Base-by-base conservation (phyloP, 2,888 invertebrate species). In the Chromoteleia sp. region DNA sequence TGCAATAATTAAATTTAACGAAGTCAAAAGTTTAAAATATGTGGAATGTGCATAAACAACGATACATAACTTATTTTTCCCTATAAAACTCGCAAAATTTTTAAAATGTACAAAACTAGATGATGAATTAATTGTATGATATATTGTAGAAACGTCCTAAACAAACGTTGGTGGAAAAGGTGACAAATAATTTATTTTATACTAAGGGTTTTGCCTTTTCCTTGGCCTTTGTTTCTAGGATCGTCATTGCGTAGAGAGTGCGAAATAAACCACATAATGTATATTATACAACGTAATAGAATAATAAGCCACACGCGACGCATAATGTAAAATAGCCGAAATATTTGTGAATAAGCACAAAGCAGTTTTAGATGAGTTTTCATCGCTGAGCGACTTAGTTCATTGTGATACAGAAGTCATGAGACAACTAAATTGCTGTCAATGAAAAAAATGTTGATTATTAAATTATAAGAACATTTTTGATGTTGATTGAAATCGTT, bases 321-420 rank as follows among this genome's bases (percentile, higher is more conserved):
- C 79, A 67, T 59, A 74, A 61, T 81, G 59, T 75, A 70, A 70
- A 65, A 74, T 76, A 76, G 61, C 58, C 63, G 56, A 71, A 71
- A 58, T 25, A 29, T 15, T 61, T 81, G 73, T 54, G 29, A 73
- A 67, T 17, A 61, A 65, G 61, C 71, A 81, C 81, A 73, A 65
- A 12, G 29, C 58, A 67, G n/a, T 56, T 54, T 73, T 50, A 68
- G 73, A 81, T 68, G 56, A 67, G 4, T 73, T 67, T 68, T 81
- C 76, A 68, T 70, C 54, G 54, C 56, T 33, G 45, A 76, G 65
- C 81, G 73, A 81, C 81, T 81, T 81, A 67, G 76, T 81, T 81
- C 29, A 71, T 81, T 81, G 81, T 76, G 67, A 81, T 73, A 81
- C 30, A 25, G 39, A 33, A 59, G 29, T 81, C 68, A 67, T 50